A percentile compares a stretch with the other conserved stretches of the same genome.
Conservation (phyloP, 2,797 vertebrate species). For the Urosaurus nigricauda region DNA sequence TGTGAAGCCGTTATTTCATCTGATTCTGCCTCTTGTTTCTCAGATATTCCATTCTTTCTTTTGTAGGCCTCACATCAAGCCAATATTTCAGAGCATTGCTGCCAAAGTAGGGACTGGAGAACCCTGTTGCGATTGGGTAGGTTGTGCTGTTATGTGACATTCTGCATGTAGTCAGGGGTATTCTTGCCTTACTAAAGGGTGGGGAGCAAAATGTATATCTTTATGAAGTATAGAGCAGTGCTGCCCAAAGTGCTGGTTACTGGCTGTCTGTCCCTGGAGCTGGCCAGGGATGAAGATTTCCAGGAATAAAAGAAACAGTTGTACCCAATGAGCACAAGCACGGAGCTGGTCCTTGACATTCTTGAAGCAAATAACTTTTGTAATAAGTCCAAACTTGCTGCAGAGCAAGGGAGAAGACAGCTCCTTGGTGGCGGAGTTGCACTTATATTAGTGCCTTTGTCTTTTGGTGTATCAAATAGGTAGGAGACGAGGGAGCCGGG, state of each 20-base stretch:
- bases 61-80: conserved; percentile 94
- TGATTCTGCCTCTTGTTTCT: conserved; percentile 27
- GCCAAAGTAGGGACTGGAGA: conserved; percentile 97
- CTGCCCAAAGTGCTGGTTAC: too few relatives aligned
- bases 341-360: too few relatives aligned
- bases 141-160: conserved; percentile 47
- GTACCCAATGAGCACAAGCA: too few relatives aligned
- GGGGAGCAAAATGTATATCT: background rate
- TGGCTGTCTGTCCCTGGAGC: too few relatives aligned
- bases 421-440: background rate
- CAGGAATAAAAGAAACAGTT: too few relatives aligned
- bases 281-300: too few relatives aligned
- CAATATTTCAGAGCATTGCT: conserved; percentile 95
- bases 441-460: background rate
- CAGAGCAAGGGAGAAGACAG: background rate
- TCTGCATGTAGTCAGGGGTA: too few relatives aligned
- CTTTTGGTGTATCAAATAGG: conserved; percentile 76
- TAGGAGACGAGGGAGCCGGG: conserved; percentile 96
- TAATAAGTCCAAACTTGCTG: too few relatives aligned
- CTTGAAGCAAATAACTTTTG: too few relatives aligned
- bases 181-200: background rate
- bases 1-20: background rate
- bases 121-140: conserved; percentile 98
- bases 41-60: conserved; percentile 31
- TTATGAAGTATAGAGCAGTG: too few relatives aligned